Evolutionary conservation across 2,113 vertebrate species (phyloP), one percentile per base, ranked within the genome.

Genomic region (Muntiacus muntjak): DNA sequence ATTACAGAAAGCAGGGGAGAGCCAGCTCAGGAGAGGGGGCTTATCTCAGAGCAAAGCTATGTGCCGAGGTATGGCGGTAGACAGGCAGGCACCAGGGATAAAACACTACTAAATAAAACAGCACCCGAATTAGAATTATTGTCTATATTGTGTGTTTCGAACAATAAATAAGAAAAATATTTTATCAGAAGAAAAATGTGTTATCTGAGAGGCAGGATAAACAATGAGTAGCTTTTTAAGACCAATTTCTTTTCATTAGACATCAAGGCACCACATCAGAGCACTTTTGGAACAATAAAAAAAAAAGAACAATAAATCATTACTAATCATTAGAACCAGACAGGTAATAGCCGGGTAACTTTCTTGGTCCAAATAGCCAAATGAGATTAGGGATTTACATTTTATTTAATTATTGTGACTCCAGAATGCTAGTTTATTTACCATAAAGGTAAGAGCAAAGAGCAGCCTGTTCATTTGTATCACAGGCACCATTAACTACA

Each of bases 31-130:
- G 98, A 99, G 99, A 99, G 98, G 98, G 97, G 98, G 99, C 99
- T 99, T 99, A 99, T 99, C 99, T 99, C 99, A 99, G 99, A 98
- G 98, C 98, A 98, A 99, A 99, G 99, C 99, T 99, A 99, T 99
- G 99, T 99, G 99, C 99, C 99, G 99, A 99, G 99, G 99, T 99
- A 99, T 99, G 99, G 98, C 97, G 98, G 99, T 99, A 99, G 99
- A 99, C 99, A 99, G 99, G 97, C 99, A 99, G 99, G 99, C 99
- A 99, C 99, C 99, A 99, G 98, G 99, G 98, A 99, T 99, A 99
- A 99, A 99, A 99, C 98, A 99, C 98, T 98, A 97, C 99, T 99
- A 99, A 99, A 99, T 99, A 99, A 99, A 99, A 99, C 98, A 98
- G 98, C 98, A 99, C 99, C 98, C 98, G 97, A 99, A 99, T 99